phyloP scores from a whole-genome alignment of 2,888 invertebrate genomes.

The Tyria jacobaeae region DNA sequence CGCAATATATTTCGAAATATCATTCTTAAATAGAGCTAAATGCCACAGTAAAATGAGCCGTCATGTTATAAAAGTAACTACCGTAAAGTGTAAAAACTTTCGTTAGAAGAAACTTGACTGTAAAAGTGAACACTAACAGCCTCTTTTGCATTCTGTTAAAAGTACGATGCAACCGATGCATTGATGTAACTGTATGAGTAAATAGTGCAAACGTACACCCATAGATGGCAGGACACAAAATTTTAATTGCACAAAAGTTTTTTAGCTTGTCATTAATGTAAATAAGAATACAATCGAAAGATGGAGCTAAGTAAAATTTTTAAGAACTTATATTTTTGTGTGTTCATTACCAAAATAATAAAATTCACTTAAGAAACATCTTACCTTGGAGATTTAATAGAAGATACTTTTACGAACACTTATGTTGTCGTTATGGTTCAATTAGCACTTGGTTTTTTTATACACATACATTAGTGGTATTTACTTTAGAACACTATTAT shows the following conservation, averaged over 20 bases:
- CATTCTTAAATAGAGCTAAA: slow-evolving; percentile 12
- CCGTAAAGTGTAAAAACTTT: slow-evolving; percentile 14
- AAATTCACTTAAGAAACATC: no score
- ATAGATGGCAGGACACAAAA: slow-evolving; percentile 81
- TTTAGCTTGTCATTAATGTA: slow-evolving; percentile 49
- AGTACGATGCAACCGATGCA: slow-evolving; percentile 47
- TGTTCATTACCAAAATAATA: background rate
- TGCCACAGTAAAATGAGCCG: slow-evolving; percentile 2
- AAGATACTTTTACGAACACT: background rate
- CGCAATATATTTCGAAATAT: slow-evolving; percentile 12
- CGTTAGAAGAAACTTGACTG: slow-evolving; percentile 7
- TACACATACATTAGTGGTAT: no score
- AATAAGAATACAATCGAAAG: slow-evolving; percentile 62
- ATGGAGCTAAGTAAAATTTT: slow-evolving; percentile 63
- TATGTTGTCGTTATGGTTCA: background rate
- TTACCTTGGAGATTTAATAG: background rate
- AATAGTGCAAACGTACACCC: slow-evolving; percentile 66
- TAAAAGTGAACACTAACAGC: slow-evolving; percentile 46
- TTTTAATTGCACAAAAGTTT: slow-evolving; percentile 28
- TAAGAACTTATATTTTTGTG: background rate
- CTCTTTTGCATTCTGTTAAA: slow-evolving; percentile 51
- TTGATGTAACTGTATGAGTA: slow-evolving; percentile 31
- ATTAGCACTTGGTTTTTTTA: no score
- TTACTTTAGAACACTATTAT: no score
- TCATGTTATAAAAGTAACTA: slow-evolving; percentile 23